Evolutionary conservation across 2,113 vertebrate genomes (phyloP).

Genomic region (Platysteira castanea): DNA sequence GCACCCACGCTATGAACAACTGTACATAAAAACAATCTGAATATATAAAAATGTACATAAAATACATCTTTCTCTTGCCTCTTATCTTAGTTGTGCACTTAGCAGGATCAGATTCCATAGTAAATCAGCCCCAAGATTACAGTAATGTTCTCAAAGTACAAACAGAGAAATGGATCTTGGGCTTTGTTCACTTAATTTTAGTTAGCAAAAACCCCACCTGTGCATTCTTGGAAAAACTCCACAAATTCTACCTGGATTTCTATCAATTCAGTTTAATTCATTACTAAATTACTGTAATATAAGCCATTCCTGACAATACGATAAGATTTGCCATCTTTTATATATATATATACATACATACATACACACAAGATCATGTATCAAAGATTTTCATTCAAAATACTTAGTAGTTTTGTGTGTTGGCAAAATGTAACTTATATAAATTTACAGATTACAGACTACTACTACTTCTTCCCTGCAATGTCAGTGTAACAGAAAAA

Average conservation of each 20-base stretch:
- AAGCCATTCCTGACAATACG: neutral
- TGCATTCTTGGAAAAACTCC: neutral
- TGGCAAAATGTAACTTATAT: neutral
- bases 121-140: neutral
- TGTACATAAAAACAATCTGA: neutral
- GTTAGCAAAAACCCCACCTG: neutral
- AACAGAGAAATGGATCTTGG: neutral
- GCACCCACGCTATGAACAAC: neutral
- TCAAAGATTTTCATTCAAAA: neutral
- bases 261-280: neutral
- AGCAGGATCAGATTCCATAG: neutral
- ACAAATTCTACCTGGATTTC: neutral
- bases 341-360: neutral
- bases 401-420: neutral
- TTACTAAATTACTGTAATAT: neutral
- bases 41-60: neutral
- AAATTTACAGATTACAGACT: neutral
- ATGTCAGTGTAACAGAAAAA: neutral
- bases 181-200: neutral
- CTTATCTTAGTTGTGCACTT: neutral
- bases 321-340: neutral
- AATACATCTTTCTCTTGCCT: neutral
- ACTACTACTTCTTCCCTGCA: neutral
- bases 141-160: neutral
- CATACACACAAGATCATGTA: neutral